Percentiles rank a stretch among this genome's conserved stretches.
phyloP scores from a whole-genome alignment of 2,113 vertebrate genomes.

The Desmodus rotundus region DNA sequence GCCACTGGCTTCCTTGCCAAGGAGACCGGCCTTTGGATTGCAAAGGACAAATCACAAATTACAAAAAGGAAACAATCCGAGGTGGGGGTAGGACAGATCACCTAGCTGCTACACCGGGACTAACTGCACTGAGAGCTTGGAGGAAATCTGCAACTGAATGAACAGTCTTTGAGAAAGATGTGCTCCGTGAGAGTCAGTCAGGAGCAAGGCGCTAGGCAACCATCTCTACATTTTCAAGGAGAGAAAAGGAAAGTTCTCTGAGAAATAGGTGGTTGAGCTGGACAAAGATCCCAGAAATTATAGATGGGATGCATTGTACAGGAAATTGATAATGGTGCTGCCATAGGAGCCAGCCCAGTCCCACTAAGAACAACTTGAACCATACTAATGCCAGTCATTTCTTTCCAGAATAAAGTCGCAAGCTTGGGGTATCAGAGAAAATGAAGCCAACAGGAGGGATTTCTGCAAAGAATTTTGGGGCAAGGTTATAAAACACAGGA shows the following conservation, averaged over 20 bases:
- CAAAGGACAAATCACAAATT: neutral
- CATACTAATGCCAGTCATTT: neutral
- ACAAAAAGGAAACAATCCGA: neutral
- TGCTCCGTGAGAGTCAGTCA: too few species aligned
- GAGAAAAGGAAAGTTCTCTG: neutral
- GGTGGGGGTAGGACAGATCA: neutral
- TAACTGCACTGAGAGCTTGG: accelerated
- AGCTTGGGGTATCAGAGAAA: neutral
- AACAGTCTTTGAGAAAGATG: neutral
- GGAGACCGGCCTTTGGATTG: neutral
- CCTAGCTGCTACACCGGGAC: neutral
- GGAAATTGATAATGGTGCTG: neutral
- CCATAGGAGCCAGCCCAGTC: neutral
- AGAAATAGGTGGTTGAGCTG: neutral
- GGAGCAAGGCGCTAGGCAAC: neutral
- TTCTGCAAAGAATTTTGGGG: neutral
- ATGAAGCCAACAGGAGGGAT: neutral
- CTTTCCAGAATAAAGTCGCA: neutral
- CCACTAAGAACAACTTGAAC: neutral
- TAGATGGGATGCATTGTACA: neutral
- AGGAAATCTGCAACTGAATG: neutral
- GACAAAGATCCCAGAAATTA: neutral
- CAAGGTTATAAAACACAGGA: neutral
- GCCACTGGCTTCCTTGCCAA: neutral
- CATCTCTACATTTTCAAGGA: neutral